phyloP scores from a whole-genome alignment of 1,140 invertebrate species.

The Schlechtendalia chinensis region DNA sequence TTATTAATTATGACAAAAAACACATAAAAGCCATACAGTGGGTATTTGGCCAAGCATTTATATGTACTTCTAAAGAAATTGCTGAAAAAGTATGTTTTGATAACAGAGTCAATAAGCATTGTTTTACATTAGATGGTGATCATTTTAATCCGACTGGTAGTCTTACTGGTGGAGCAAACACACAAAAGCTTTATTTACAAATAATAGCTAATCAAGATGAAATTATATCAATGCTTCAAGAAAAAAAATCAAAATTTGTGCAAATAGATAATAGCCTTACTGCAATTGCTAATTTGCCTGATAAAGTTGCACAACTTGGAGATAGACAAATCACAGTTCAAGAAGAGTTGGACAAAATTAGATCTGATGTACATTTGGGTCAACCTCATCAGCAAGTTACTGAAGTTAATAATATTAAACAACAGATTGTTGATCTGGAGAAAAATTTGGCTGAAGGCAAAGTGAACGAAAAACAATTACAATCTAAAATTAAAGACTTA shows the following conservation, averaged over 20 bases:
- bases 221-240: conserved; percentile 17
- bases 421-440: conserved; percentile 13
- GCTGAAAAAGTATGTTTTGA: conserved; percentile 82
- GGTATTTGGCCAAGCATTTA: conserved; percentile 83
- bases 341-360: conserved; percentile 15
- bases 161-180: conserved; percentile 67
- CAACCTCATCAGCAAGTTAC: conserved; percentile 46
- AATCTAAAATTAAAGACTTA: conserved; percentile 33
- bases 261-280: conserved; percentile 5
- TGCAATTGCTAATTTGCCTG: conserved; percentile 21
- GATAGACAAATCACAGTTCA: conserved; percentile 19
- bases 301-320: not conserved
- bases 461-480: conserved; percentile 32
- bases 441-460: conserved; percentile 11
- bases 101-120: conserved; percentile 69
- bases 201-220: conserved; percentile 32
- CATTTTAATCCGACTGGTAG: conserved; percentile 85
- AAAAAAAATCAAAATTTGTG: conserved; percentile 4
- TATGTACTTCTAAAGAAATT: conserved; percentile 77
- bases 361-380: conserved; percentile 42
- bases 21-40: conserved; percentile 79
- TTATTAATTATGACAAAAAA: conserved; percentile 74
- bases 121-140: conserved; percentile 91
- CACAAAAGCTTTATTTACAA: conserved; percentile 35
- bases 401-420: conserved; percentile 43